phyloP scores from a whole-genome alignment of 2,797 vertebrate genomes.

The Esox lucius region DNA sequence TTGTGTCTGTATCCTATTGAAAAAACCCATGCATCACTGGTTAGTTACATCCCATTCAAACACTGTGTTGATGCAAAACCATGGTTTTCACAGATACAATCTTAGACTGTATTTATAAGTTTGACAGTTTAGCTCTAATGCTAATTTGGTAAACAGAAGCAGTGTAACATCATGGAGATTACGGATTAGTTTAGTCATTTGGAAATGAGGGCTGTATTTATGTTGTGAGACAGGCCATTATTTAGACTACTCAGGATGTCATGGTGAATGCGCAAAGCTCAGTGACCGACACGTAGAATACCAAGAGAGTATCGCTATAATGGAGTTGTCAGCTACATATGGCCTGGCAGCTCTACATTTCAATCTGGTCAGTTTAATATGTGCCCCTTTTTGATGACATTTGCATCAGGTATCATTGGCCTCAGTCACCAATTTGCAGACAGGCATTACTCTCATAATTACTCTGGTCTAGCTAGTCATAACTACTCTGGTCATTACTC shows the following conservation, averaged over 20 bases:
- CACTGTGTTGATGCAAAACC: conserved; percentile 4
- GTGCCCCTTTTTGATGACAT: background rate
- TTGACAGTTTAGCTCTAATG: conserved; percentile 12
- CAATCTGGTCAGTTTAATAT: background rate
- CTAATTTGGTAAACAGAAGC: conserved; percentile 37
- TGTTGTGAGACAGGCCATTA: conserved; percentile 30
- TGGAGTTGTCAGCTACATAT: background rate
- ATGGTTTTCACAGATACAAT: conserved; percentile 1
- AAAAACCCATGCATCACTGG: background rate
- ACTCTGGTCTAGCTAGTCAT: background rate
- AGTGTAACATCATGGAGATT: conserved; percentile 38
- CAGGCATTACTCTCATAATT: background rate
- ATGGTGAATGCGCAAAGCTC: background rate
- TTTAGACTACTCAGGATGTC: conserved; percentile 22
- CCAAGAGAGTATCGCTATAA: background rate
- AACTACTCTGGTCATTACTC: background rate
- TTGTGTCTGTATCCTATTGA: background rate
- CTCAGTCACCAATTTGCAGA: background rate
- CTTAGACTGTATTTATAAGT: conserved; percentile 7
- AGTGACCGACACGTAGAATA: background rate
- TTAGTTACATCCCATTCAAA: conserved; percentile 17
- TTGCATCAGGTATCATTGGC: background rate
- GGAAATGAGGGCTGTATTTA: conserved; percentile 40
- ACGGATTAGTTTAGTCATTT: conserved; percentile 38
- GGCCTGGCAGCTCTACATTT: background rate